phyloP scores from a whole-genome alignment of 2,113 vertebrate species.

The Xiphorhynchus elegans region DNA sequence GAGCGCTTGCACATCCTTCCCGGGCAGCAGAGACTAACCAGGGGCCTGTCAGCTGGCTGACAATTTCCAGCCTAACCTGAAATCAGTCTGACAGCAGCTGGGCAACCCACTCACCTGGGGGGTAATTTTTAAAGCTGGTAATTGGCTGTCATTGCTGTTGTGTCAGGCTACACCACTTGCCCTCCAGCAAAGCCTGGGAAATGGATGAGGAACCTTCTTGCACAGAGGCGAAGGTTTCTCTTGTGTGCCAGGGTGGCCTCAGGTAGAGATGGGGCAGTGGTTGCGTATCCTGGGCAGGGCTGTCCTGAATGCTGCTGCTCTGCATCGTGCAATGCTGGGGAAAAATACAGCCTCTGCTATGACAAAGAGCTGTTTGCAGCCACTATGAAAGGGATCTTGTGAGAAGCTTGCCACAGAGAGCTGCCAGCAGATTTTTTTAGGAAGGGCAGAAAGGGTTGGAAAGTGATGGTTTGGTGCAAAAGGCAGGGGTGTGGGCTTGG shows the following conservation, averaged over 20 bases:
- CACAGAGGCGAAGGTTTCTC: not conserved
- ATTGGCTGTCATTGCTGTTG: constrained; percentile 23
- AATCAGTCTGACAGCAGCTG: constrained; percentile 31
- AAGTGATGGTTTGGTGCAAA: not conserved
- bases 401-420: not conserved
- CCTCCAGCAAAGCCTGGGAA: not conserved
- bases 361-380: not conserved
- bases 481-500: not conserved
- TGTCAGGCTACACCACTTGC: not conserved
- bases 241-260: fast-evolving
- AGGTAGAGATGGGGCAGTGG: not conserved
- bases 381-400: not conserved
- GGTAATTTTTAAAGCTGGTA: constrained; percentile 19
- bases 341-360: not conserved
- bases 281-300: not conserved
- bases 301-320: not conserved
- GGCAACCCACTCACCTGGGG: constrained; percentile 8
- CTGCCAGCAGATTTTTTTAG: not conserved
- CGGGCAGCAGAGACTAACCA: not conserved
- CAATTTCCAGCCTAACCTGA: constrained; percentile 34
- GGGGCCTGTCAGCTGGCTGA: not conserved
- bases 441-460: not conserved
- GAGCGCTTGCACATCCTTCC: not conserved
- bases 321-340: not conserved
- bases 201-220: not conserved